phyloP scores from a whole-genome alignment of 2,797 vertebrate species.

The Cercopithecus petaurista region DNA sequence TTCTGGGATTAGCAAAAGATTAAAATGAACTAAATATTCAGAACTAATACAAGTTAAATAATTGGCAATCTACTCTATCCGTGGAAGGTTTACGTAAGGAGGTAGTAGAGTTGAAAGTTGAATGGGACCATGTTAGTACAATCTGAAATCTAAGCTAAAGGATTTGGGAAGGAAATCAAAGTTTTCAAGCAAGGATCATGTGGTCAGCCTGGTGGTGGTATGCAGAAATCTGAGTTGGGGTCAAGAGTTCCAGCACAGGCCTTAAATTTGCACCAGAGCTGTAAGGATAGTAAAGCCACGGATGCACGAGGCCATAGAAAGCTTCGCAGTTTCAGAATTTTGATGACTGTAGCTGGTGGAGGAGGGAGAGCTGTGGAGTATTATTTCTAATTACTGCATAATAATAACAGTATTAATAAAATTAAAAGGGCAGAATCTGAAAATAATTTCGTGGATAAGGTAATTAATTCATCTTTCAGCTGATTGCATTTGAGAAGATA shows the following conservation, averaged over 20 bases:
- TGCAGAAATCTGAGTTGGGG: neutral
- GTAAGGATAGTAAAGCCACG: neutral
- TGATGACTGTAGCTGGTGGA: neutral
- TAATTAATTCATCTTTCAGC: neutral
- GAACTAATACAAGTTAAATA: neutral
- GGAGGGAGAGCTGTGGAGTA: neutral
- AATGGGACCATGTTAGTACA: neutral
- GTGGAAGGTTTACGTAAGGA: neutral
- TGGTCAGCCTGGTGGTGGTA: neutral
- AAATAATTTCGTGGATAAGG: neutral
- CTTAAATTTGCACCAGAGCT: neutral
- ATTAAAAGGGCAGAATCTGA: constrained; percentile 11
- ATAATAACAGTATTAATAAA: neutral
- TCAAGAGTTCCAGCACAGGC: neutral
- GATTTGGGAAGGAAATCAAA: neutral
- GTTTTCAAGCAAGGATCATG: neutral
- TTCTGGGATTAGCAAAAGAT: neutral
- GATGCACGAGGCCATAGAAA: neutral
- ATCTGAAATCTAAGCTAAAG: neutral
- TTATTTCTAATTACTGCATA: neutral
- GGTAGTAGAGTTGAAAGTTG: neutral
- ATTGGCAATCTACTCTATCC: neutral
- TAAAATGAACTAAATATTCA: neutral
- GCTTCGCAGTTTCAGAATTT: neutral
- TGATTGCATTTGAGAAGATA: constrained; percentile 2